Evolutionary conservation across 1,140 invertebrate genomes (phyloP).

Genomic region (Cydia pomonella): DNA sequence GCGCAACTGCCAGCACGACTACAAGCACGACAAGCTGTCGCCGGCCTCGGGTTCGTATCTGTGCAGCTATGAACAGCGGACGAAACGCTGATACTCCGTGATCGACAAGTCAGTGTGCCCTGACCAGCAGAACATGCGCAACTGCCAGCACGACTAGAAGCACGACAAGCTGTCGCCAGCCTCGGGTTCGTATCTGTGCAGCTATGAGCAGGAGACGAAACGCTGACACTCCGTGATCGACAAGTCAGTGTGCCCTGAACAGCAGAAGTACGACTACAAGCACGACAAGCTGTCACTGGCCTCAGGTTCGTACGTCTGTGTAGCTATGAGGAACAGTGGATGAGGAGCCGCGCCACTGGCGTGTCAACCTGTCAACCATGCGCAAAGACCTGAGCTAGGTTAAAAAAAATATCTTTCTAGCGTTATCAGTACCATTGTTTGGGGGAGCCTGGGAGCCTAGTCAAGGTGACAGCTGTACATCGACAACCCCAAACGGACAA

Average conservation of each 20-base stretch:
- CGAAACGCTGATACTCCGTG: no score
- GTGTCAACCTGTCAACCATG: no score
- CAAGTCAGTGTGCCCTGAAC: constrained; percentile 83
- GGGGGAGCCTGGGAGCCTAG: no score
- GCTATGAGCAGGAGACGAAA: no score
- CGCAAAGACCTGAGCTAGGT: no score
- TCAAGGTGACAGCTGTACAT: no score
- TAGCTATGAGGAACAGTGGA: not conserved
- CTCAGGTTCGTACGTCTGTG: constrained; percentile 60
- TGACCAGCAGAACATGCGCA: constrained; percentile 85
- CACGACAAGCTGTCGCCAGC: constrained; percentile 74
- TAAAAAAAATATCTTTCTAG: no score
- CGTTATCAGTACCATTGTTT: no score
- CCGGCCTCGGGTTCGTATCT: constrained; percentile 68
- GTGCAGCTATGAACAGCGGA: not conserved
- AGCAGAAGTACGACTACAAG: constrained; percentile 85
- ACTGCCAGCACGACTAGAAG: constrained; percentile 84
- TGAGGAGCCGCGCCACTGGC: no score
- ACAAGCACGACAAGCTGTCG: constrained; percentile 75
- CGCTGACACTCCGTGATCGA: no score
- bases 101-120: constrained; percentile 83
- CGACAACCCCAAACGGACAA: no score
- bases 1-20: constrained; percentile 84
- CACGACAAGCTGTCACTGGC: constrained; percentile 74
- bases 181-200: constrained; percentile 57